These are phyloP conservation scores for Dysmachus trigonus DNA, from an alignment of 2,888 invertebrate genomes.

Conservation along the genomic window DNA sequence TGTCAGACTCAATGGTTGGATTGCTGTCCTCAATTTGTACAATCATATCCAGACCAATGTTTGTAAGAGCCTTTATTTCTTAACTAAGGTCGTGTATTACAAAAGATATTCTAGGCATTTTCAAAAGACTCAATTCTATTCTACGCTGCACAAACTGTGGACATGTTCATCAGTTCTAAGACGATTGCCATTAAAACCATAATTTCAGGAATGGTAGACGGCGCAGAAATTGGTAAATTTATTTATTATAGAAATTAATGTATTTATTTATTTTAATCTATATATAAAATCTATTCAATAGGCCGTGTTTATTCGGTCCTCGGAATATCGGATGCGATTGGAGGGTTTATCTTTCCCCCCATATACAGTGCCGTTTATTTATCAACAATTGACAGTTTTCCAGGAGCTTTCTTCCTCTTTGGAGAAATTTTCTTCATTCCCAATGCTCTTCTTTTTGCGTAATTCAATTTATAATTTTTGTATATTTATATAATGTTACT, in stretches of 20 bases:
- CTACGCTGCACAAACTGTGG: constrained; percentile 59
- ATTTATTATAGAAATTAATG: neutral
- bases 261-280: neutral
- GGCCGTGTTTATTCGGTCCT: constrained; percentile 56
- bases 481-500: neutral
- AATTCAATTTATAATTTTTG: neutral
- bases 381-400: constrained; percentile 58
- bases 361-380: constrained; percentile 61
- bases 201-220: constrained; percentile 61
- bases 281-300: neutral
- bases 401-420: constrained; percentile 62
- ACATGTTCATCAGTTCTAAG: constrained; percentile 61
- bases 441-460: constrained; percentile 63
- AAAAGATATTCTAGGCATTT: constrained; percentile 56
- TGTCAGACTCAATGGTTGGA: constrained; percentile 61
- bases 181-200: constrained; percentile 63
- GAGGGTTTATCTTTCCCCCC: constrained; percentile 61
- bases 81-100: neutral
- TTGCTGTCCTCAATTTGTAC: constrained; percentile 59
- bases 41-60: constrained; percentile 58
- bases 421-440: constrained; percentile 62
- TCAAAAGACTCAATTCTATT: constrained; percentile 57
- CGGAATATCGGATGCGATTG: constrained; percentile 62
- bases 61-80: constrained; percentile 55
- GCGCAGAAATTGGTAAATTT: constrained; percentile 59